phyloP scores from a whole-genome alignment of 2,888 invertebrate genomes.

The Aspidiotus destructor region DNA sequence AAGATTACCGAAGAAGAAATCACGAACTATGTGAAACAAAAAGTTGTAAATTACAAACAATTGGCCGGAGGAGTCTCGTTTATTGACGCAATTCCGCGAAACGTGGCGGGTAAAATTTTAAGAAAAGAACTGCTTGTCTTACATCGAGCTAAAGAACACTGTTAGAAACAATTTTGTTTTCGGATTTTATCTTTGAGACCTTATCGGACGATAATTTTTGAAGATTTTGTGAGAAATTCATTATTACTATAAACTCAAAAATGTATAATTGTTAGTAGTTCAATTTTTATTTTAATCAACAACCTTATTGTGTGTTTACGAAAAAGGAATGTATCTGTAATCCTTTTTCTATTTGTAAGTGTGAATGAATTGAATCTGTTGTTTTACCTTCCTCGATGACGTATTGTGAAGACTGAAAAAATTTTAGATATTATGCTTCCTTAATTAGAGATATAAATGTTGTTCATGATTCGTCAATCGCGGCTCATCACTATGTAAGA shows the following conservation, averaged over 20 bases:
- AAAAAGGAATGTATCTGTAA: not conserved
- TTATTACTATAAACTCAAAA: too few species aligned
- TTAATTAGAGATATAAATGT: too few species aligned
- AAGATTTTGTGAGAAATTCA: too few species aligned
- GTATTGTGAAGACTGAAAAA: too few species aligned
- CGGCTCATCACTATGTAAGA: too few species aligned
- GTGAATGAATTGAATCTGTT: not conserved
- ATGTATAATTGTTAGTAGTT: not conserved
- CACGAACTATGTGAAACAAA: constrained; percentile 48
- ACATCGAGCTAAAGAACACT: not conserved
- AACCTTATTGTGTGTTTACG: not conserved
- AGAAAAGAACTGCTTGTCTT: constrained; percentile 43
- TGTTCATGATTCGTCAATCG: too few species aligned
- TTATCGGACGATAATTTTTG: too few species aligned
- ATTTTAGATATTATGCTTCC: too few species aligned
- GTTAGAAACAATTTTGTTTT: not conserved
- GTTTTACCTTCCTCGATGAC: too few species aligned
- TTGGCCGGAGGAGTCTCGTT: constrained; percentile 45
- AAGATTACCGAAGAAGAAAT: constrained; percentile 51
- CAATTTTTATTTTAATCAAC: not conserved
- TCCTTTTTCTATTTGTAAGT: not conserved
- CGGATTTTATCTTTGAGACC: too few species aligned
- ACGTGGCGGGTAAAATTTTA: constrained; percentile 40
- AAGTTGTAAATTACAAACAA: constrained; percentile 44
- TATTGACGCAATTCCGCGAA: constrained; percentile 41